Conservation (phyloP, 2,888 invertebrate species). For the Mechanitis messenoides region DNA sequence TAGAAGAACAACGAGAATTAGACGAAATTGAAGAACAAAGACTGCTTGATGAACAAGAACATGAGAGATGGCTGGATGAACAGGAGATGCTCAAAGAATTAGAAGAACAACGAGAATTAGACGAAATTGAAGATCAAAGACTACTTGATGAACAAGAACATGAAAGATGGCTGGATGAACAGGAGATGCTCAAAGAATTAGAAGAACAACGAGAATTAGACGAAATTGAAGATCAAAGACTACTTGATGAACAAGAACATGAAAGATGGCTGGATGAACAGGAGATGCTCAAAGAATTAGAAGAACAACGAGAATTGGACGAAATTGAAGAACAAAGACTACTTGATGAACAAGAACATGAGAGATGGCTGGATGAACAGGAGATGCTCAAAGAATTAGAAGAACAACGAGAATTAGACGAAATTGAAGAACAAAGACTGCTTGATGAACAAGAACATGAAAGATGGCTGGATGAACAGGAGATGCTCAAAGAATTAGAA, state of each 20-base stretch:
- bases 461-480: not conserved
- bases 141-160: not conserved
- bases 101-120: not conserved
- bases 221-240: slow-evolving; percentile 1
- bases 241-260: slow-evolving; percentile 1
- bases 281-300: not conserved
- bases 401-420: not conserved
- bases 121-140: slow-evolving; percentile 2
- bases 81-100: not conserved
- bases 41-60: not conserved
- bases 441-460: not conserved
- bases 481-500: not conserved
- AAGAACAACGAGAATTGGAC: not conserved
- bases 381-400: not conserved
- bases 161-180: slow-evolving; percentile 3
- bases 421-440: slow-evolving; percentile 1
- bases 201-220: not conserved
- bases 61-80: slow-evolving; percentile 2
- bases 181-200: not conserved
- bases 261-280: slow-evolving; percentile 2
- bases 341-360: not conserved
- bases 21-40: slow-evolving; percentile 1
- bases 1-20: not conserved
- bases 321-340: not conserved
- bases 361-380: not conserved